phyloP scores from a whole-genome alignment of 2,797 vertebrate genomes.

The Novumbra hubbsi region DNA sequence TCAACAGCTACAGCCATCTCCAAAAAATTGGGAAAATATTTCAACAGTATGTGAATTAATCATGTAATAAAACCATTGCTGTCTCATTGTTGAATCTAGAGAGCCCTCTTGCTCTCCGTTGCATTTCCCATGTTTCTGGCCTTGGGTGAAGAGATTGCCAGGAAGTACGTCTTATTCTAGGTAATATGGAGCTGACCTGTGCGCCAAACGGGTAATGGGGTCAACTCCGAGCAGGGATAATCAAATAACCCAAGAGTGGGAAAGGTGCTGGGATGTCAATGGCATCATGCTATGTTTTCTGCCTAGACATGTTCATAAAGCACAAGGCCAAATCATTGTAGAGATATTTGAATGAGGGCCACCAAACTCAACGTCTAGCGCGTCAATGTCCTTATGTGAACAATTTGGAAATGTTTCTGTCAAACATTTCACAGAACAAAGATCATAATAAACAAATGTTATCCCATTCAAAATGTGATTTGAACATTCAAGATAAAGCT shows the following conservation, averaged over 20 bases:
- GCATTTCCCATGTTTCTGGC: constrained; percentile 28
- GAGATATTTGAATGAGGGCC: constrained; percentile 17
- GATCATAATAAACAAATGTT: background rate
- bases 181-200: constrained; percentile 56
- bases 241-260: constrained; percentile 53
- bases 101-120: constrained; percentile 18
- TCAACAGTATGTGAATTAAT: constrained; percentile 24
- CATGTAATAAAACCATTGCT: constrained; percentile 25
- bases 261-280: constrained; percentile 49
- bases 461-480: background rate
- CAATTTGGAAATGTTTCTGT: background rate
- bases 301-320: constrained; percentile 45
- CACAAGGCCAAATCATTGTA: background rate
- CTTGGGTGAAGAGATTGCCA: constrained; percentile 51
- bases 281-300: constrained; percentile 54
- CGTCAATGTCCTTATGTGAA: background rate
- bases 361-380: background rate
- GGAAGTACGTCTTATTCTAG: constrained; percentile 61
- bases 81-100: constrained; percentile 31
- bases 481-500: too few relatives aligned
- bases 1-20: constrained; percentile 11
- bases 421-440: background rate
- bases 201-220: constrained; percentile 58
- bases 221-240: constrained; percentile 63
- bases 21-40: constrained; percentile 5